Conservation (phyloP, 1,140 invertebrate genomes). For the Pseudobourletiella spinata region DNA sequence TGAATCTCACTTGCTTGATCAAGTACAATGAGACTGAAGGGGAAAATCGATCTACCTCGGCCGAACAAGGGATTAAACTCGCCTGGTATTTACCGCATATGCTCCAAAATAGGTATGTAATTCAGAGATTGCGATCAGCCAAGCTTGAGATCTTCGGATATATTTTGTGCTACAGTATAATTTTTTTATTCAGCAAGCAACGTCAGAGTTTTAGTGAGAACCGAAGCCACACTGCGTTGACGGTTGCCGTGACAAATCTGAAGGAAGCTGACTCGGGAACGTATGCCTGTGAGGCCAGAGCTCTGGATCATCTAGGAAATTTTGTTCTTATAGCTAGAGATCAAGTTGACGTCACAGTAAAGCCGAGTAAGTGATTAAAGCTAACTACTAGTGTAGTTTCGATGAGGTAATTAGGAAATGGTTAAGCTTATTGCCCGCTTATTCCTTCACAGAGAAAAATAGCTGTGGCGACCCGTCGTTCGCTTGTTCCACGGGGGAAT, state of each 20-base stretch:
- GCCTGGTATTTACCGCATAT: conserved; percentile 33
- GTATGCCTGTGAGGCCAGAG: conserved; percentile 39
- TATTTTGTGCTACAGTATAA: too few relatives aligned
- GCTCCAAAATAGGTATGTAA: conserved; percentile 31
- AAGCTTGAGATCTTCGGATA: too few relatives aligned
- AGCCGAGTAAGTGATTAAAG: conserved; percentile 38
- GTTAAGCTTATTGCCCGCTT: too few relatives aligned
- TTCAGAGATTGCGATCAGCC: too few relatives aligned
- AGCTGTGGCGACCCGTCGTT: conserved; percentile 44
- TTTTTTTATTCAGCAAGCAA: conserved; percentile 18
- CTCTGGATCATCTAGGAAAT: too few relatives aligned
- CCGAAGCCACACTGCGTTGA: conserved; percentile 30
- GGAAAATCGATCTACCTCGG: not conserved
- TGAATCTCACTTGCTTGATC: conserved; percentile 34
- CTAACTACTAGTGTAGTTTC: too few relatives aligned
- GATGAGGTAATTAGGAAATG: too few relatives aligned
- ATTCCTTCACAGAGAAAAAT: conserved; percentile 34
- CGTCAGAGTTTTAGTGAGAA: conserved; percentile 20
- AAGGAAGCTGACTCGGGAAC: conserved; percentile 39
- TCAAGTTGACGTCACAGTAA: conserved; percentile 35
- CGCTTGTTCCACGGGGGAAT: conserved; percentile 62
- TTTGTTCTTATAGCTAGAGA: too few relatives aligned
- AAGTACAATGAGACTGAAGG: conserved; percentile 12
- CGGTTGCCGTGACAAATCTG: conserved; percentile 37
- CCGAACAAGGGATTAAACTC: conserved; percentile 21